A percentile compares a stretch with the other conserved stretches of the same genome.
phyloP scores from a whole-genome alignment of 2,113 vertebrate genomes.

The Perognathus longimembris region DNA sequence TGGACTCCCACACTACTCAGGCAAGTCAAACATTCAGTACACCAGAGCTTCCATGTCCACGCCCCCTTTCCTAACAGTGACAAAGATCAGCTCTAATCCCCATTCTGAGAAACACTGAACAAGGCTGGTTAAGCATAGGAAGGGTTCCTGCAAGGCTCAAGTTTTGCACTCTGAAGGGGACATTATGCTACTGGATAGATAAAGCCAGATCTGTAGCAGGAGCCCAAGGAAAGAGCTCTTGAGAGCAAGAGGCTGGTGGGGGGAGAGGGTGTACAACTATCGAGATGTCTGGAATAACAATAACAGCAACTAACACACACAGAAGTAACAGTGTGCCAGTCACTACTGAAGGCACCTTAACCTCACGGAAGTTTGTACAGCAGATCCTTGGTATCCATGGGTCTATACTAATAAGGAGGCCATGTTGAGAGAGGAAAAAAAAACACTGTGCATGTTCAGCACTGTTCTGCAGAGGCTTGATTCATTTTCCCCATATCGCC shows the following conservation, averaged over 20 bases:
- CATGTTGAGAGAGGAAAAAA: too few species aligned
- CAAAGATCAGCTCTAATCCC: constrained; percentile 39
- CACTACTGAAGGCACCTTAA: neutral
- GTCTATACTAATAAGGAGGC: too few species aligned
- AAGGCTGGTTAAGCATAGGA: neutral
- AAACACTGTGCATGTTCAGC: too few species aligned
- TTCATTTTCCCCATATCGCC: too few species aligned
- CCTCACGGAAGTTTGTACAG: neutral
- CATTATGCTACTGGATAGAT: neutral
- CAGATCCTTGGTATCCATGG: too few species aligned
- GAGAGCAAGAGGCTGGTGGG: neutral
- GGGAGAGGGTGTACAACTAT: neutral
- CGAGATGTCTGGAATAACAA: neutral
- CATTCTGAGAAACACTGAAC: constrained; percentile 13
- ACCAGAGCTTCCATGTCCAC: neutral
- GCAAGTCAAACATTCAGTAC: neutral
- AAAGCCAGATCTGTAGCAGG: neutral
- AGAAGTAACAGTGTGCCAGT: neutral
- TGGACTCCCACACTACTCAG: too few species aligned
- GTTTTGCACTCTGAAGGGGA: neutral
- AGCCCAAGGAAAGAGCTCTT: neutral
- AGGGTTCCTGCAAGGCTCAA: neutral
- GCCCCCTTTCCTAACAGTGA: constrained; percentile 3
- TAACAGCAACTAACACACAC: neutral
- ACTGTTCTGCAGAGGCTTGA: too few species aligned